Conservation (phyloP, 2,113 vertebrate species). For the Thamnaconus septentrionalis region DNA sequence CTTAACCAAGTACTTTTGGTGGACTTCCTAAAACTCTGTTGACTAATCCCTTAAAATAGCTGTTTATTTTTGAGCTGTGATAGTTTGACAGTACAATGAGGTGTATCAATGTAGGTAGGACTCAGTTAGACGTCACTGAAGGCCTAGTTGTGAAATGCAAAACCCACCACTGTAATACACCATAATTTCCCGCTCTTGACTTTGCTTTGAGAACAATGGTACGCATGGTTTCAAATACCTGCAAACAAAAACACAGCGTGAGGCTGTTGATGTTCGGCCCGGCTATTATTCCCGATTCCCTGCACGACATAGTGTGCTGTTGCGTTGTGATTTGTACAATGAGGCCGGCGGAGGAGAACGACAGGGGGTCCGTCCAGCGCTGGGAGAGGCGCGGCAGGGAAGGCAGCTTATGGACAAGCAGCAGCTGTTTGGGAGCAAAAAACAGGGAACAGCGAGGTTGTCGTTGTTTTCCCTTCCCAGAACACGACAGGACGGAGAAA, state of each 20-base stretch:
- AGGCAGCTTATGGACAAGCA: slow-evolving; percentile 52
- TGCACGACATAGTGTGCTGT: slow-evolving; percentile 26
- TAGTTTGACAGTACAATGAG: too few relatives aligned
- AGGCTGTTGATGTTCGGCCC: slow-evolving; percentile 6
- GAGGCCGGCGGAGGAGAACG: slow-evolving; percentile 45
- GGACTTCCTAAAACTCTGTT: too few relatives aligned
- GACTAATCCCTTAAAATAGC: too few relatives aligned
- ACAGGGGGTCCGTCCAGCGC: slow-evolving; percentile 47
- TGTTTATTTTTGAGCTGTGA: too few relatives aligned
- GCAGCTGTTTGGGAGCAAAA: slow-evolving; percentile 59
- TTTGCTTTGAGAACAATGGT: background rate
- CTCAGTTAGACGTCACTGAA: too few relatives aligned
- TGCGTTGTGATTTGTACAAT: slow-evolving; percentile 61
- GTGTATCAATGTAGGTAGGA: too few relatives aligned
- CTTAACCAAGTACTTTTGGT: too few relatives aligned
- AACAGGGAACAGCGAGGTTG: slow-evolving; percentile 15
- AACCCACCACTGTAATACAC: too few relatives aligned
- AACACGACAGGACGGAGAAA: slow-evolving; percentile 35
- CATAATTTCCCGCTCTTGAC: too few relatives aligned
- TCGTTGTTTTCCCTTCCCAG: background rate
- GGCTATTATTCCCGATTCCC: slow-evolving; percentile 33
- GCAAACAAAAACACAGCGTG: slow-evolving; percentile 13
- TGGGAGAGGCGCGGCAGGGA: slow-evolving; percentile 49
- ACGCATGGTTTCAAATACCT: background rate
- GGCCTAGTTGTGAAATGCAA: too few relatives aligned